These are phyloP conservation scores for Meta bourneti DNA, from an alignment of 2,888 invertebrate species.

Conservation along the genomic window DNA sequence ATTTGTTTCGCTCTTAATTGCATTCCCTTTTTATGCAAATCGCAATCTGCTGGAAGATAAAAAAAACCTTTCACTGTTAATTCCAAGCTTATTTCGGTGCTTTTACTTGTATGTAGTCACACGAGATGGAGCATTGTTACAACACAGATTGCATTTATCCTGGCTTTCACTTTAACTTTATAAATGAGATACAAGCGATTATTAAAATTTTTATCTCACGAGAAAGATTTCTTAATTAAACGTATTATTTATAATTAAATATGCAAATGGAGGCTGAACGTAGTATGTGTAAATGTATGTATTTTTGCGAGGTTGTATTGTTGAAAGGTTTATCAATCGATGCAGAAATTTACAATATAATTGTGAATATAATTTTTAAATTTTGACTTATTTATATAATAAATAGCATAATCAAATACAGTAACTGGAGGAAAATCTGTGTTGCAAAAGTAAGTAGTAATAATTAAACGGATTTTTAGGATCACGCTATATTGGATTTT, in stretches of 20 bases:
- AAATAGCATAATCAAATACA: too few species aligned
- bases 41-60: neutral
- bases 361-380: too few species aligned
- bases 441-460: too few species aligned
- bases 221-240: slow-evolving; percentile 35
- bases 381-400: too few species aligned
- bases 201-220: slow-evolving; percentile 32
- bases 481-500: too few species aligned
- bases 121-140: neutral
- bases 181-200: slow-evolving; percentile 28
- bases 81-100: slow-evolving; percentile 30
- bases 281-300: neutral
- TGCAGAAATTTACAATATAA: too few species aligned
- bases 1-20: slow-evolving; percentile 56
- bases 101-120: slow-evolving; percentile 2
- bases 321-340: too few species aligned
- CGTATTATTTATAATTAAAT: slow-evolving; percentile 53
- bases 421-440: too few species aligned
- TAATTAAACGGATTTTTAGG: too few species aligned
- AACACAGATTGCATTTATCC: slow-evolving; percentile 42
- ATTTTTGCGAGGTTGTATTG: too few species aligned
- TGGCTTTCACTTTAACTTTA: slow-evolving; percentile 32
- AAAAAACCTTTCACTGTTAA: slow-evolving; percentile 21
- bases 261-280: slow-evolving; percentile 35
- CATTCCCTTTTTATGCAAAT: slow-evolving; percentile 52